These are phyloP conservation scores for Hemiscyllium ocellatum DNA, from an alignment of 2,113 vertebrate species.

Conservation along the genomic window DNA sequence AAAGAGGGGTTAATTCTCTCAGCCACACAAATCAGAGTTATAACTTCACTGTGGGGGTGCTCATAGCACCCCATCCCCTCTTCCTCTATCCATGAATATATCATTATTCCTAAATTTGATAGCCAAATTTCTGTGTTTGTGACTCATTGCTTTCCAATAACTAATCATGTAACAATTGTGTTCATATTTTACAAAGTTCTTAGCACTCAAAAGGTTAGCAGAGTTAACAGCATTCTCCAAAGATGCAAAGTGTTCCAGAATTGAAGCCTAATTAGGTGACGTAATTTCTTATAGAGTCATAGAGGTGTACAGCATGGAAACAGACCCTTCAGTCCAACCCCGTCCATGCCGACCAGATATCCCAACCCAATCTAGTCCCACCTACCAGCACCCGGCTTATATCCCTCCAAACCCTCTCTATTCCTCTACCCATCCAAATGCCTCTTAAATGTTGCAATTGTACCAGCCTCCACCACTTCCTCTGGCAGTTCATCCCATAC, in stretches of 20 bases:
- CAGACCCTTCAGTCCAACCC: too few relatives aligned
- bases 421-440: too few relatives aligned
- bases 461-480: too few relatives aligned
- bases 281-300: not conserved
- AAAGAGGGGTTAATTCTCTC: not conserved
- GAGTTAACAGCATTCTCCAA: not conserved
- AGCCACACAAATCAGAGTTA: not conserved
- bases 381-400: too few relatives aligned
- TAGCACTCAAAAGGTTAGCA: not conserved
- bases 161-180: not conserved
- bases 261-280: not conserved
- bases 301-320: too few relatives aligned
- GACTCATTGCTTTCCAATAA: not conserved
- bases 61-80: not conserved
- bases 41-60: not conserved
- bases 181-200: not conserved
- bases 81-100: not conserved
- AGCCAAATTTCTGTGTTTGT: not conserved
- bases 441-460: too few relatives aligned
- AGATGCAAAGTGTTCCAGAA: not conserved
- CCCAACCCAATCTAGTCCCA: too few relatives aligned
- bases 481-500: too few relatives aligned
- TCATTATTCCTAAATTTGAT: not conserved
- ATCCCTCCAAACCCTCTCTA: too few relatives aligned
- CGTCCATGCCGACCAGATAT: too few relatives aligned